phyloP scores from a whole-genome alignment of 2,888 invertebrate species.

The Darwinula stevensoni region DNA sequence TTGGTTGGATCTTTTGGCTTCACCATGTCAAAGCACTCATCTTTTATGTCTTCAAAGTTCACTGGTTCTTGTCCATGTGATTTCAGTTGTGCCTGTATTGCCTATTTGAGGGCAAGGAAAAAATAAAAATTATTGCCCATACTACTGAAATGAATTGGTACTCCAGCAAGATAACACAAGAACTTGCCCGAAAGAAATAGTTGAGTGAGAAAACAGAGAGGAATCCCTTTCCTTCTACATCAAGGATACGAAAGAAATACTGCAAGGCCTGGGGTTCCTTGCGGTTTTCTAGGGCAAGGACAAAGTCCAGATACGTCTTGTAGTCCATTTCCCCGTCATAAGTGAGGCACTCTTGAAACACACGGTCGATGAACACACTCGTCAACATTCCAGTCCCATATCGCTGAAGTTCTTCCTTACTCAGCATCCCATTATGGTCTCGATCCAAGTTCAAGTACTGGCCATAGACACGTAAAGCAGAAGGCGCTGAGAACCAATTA shows the following conservation, averaged over 20 bases:
- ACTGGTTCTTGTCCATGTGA: conserved; percentile 65
- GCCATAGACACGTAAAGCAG: conserved; percentile 65
- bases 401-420: conserved; percentile 55
- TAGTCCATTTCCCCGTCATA: conserved; percentile 91
- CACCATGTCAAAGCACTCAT: conserved; percentile 95
- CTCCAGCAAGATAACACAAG: conserved; percentile 5
- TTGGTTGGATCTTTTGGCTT: conserved; percentile 49
- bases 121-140: too few relatives aligned
- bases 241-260: conserved; percentile 66
- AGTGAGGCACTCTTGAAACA: conserved; percentile 81
- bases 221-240: conserved; percentile 59
- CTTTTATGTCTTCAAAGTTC: conserved; percentile 73
- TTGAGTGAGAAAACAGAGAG: conserved; percentile 67
- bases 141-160: too few relatives aligned
- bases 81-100: conserved; percentile 67
- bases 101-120: conserved; percentile 20
- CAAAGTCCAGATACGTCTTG: conserved; percentile 81
- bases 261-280: conserved; percentile 68
- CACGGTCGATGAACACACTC: conserved; percentile 58
- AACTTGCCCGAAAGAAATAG: conserved; percentile 51
- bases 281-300: conserved; percentile 68
- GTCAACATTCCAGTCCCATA: conserved; percentile 78
- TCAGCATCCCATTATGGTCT: conserved; percentile 86
- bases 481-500: conserved; percentile 72
- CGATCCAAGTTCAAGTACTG: conserved; percentile 76